Conservation (phyloP, 2,113 vertebrate genomes). For the Peucedramus taeniatus region DNA sequence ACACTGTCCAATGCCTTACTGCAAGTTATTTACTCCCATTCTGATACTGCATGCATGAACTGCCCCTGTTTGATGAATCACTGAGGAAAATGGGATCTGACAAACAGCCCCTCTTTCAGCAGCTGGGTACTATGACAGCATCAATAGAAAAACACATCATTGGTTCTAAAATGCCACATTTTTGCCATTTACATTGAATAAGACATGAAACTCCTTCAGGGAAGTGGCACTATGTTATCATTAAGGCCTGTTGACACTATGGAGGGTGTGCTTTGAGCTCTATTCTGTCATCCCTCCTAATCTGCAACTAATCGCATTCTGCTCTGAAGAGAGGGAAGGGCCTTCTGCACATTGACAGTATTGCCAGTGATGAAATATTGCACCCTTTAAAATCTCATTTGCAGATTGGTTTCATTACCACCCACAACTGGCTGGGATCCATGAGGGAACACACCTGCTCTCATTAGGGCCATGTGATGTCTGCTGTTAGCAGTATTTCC, state of each 20-base stretch:
- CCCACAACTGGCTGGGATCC: slow-evolving; percentile 63
- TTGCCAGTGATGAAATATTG: slow-evolving; percentile 74
- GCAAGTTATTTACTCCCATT: slow-evolving; percentile 66
- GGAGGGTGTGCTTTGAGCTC: slow-evolving; percentile 62
- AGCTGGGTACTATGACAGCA: slow-evolving; percentile 65
- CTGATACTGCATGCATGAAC: slow-evolving; percentile 58
- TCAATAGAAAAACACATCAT: slow-evolving; percentile 73
- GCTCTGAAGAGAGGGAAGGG: slow-evolving; percentile 70
- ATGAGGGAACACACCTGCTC: slow-evolving; percentile 57
- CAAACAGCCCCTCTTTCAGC: slow-evolving; percentile 62
- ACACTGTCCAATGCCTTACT: background rate
- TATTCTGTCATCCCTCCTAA: slow-evolving; percentile 78
- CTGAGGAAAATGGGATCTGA: slow-evolving; percentile 68
- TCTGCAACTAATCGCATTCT: slow-evolving; percentile 74
- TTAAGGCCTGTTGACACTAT: slow-evolving; percentile 72
- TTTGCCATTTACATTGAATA: slow-evolving; percentile 72
- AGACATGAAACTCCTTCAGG: slow-evolving; percentile 73
- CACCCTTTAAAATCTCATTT: slow-evolving; percentile 88
- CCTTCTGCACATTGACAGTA: slow-evolving; percentile 67
- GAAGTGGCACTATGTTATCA: slow-evolving; percentile 72
- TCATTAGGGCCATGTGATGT: slow-evolving; percentile 64
- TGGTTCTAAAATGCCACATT: slow-evolving; percentile 72
- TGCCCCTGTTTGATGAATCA: slow-evolving; percentile 64
- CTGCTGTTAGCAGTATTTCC: slow-evolving; percentile 66
- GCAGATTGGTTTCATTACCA: slow-evolving; percentile 82